Base-by-base conservation (phyloP, 2,797 vertebrate species). In the Anabacerthia variegaticeps region DNA sequence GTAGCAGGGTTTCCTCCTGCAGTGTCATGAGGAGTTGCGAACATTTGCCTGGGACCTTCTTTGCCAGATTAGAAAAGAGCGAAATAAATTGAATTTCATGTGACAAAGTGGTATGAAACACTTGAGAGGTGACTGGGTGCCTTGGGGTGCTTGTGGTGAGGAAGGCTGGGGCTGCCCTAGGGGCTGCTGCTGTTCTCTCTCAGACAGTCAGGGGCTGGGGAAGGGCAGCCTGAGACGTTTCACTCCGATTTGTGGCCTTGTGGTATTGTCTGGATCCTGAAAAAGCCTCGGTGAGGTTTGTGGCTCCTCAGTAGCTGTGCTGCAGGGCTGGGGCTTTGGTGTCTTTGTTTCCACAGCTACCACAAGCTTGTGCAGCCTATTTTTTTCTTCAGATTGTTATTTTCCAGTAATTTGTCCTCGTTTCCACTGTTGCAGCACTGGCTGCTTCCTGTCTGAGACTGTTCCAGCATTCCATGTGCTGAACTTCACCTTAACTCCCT, bases 11-110 rank as follows among this genome's bases (percentile, higher is more conserved):
- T 49, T 41, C 26, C 14, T 43, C 16, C 36, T 77, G 6, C 48
- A 61, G 44, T 4, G 4, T 24, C 7, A 2, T 0, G 0, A 23
- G 30, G 32, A 48, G 14, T 14, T 0, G 0, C 4, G 17, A 46
- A 5, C 4, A 1, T 28, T 52, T 17, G 32, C 9, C 55, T 71
- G 37, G 48, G 52, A 44, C 8, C n/a, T 68, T 34, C 55, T 39
- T 56, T 52, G n/a, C 17, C 13, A 24, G 56, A 10, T 32, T 7
- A 20, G 22, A 36, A 49, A 11, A 54, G 24, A 14, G 10, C 14
- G 27, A 46, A 91, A 41, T 26, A 46, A 91, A 44, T 26, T 5
- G 2, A 51, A 22, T 54, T 83, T 52, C 12, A 14, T 24, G 24
- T 27, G 36, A 7, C 19, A 17, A 8, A 67, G 28, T 12, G 4